Evolutionary conservation across 2,797 vertebrate genomes (phyloP).

Genomic region (Pseudotriccus pelzelni): DNA sequence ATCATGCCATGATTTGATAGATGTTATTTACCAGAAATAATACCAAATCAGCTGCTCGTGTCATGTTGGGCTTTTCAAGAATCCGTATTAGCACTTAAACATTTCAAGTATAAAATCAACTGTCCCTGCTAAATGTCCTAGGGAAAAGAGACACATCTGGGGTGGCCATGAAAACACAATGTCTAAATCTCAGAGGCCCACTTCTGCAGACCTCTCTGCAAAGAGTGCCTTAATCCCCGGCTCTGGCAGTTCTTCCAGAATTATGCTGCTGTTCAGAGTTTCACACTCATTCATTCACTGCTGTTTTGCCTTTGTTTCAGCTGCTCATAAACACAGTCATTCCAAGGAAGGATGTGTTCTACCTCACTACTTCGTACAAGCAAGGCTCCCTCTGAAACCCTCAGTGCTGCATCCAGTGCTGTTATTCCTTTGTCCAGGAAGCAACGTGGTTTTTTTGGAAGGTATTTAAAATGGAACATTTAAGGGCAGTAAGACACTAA

Average conservation of each 20-base stretch:
- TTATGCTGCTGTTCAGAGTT: neutral
- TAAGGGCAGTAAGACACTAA: neutral
- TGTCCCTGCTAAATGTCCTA: neutral
- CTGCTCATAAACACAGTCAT: neutral
- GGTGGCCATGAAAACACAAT: slow-evolving; percentile 1
- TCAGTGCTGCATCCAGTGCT: neutral
- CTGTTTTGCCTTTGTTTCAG: neutral
- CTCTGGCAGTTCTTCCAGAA: neutral
- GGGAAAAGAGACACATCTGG: neutral
- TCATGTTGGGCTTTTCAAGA: slow-evolving; percentile 4
- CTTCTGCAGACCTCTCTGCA: slow-evolving; percentile 1
- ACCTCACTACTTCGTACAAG: neutral
- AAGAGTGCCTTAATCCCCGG: neutral
- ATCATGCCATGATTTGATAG: neutral
- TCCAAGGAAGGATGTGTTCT: neutral
- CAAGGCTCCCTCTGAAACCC: neutral
- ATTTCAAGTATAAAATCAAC: neutral
- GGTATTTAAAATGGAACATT: neutral
- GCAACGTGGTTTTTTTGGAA: neutral
- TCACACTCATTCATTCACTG: neutral
- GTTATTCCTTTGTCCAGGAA: neutral
- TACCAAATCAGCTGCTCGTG: neutral
- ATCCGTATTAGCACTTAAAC: neutral
- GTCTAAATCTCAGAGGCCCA: neutral
- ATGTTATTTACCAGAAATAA: neutral